These are phyloP conservation scores for Crossoptilon crossoptilon DNA, from an alignment of 2,797 vertebrate genomes.

Conservation along the genomic window DNA sequence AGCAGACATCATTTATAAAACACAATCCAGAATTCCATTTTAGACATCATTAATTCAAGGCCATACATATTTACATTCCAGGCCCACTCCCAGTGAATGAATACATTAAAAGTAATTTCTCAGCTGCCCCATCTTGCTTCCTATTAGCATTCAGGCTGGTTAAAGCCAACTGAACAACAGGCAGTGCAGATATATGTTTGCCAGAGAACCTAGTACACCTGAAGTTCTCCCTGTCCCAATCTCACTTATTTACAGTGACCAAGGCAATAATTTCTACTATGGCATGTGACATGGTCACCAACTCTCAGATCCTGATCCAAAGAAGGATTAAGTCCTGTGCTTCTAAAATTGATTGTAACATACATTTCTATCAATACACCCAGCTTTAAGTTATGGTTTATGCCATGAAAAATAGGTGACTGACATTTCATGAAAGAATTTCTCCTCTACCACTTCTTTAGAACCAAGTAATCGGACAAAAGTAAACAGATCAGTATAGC, in stretches of 20 bases:
- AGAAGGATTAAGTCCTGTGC: not conserved
- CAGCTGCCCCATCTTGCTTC: not conserved
- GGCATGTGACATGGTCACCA: not conserved
- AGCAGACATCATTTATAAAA: not conserved
- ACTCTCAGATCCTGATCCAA: not conserved
- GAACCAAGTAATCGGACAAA: not conserved
- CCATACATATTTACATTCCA: not conserved
- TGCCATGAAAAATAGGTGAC: not conserved
- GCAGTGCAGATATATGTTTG: fast-evolving
- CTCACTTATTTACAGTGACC: not conserved
- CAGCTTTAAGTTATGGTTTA: not conserved
- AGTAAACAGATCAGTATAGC: not conserved
- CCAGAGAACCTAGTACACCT: not conserved
- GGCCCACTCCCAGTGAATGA: not conserved
- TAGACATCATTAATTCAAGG: not conserved
- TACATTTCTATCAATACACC: not conserved
- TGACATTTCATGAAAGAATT: not conserved
- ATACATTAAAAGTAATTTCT: not conserved
- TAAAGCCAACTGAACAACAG: not conserved
- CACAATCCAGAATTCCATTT: not conserved
- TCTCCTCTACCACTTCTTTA: not conserved
- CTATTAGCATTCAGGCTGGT: not conserved
- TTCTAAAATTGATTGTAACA: not conserved
- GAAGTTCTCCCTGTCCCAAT: not conserved
- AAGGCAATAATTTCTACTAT: not conserved